Evolutionary conservation across 2,113 vertebrate genomes (phyloP).

Genomic region (Varanus salvator): DNA sequence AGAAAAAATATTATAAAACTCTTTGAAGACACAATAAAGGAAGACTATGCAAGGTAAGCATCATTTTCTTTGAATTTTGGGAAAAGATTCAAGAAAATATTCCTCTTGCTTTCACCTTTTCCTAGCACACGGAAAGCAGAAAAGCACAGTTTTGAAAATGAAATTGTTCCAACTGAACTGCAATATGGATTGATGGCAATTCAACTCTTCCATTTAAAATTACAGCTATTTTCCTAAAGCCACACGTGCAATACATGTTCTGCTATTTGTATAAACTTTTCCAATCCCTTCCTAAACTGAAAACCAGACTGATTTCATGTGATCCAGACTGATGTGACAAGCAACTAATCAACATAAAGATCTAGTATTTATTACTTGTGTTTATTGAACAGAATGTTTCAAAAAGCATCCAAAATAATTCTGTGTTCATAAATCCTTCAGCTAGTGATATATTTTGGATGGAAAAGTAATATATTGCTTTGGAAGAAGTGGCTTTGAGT

Average conservation of each 20-base stretch:
- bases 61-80: constrained; percentile 52
- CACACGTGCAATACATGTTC: constrained; percentile 63
- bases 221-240: constrained; percentile 58
- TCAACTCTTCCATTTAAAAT: constrained; percentile 53
- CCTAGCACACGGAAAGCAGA: neutral
- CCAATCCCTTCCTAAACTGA: constrained; percentile 11
- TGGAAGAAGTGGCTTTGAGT: constrained; percentile 65
- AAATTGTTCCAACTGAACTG: constrained; percentile 27
- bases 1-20: constrained; percentile 63
- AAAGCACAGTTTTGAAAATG: constrained; percentile 1
- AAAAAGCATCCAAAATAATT: constrained; percentile 32
- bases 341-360: constrained; percentile 41
- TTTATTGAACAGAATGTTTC: constrained; percentile 58
- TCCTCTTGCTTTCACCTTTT: neutral
- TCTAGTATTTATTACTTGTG: constrained; percentile 39
- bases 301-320: constrained; percentile 58
- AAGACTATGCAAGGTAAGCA: constrained; percentile 58
- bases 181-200: constrained; percentile 5
- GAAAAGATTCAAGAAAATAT: constrained; percentile 34
- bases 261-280: constrained; percentile 58
- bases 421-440: constrained; percentile 44
- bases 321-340: constrained; percentile 54
- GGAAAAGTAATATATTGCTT: constrained; percentile 57
- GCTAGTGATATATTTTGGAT: constrained; percentile 58
- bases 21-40: constrained; percentile 68